phyloP scores from a whole-genome alignment of 1,140 invertebrate genomes.

The Trichogramma pretiosum region DNA sequence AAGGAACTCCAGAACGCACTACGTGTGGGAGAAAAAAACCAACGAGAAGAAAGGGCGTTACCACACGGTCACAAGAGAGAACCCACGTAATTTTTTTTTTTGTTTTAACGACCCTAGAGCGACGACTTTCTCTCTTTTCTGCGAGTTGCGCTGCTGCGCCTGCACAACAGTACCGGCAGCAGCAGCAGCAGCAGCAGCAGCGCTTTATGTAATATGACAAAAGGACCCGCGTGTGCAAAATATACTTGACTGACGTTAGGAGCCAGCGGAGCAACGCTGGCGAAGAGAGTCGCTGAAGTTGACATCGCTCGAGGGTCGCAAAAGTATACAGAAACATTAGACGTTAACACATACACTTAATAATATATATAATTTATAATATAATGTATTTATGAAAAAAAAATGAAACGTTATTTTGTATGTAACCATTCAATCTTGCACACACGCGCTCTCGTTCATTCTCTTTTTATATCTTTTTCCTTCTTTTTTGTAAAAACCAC shows the following conservation, averaged over 20 bases:
- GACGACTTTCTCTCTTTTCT: too few relatives aligned
- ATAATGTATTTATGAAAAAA: too few relatives aligned
- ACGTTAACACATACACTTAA: slow-evolving; percentile 43
- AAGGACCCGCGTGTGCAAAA: too few relatives aligned
- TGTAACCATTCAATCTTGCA: background rate
- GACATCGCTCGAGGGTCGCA: slow-evolving; percentile 13
- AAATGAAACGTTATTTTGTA: too few relatives aligned
- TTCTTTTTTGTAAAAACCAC: slow-evolving; percentile 33
- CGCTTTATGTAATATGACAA: too few relatives aligned
- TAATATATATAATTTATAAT: too few relatives aligned
- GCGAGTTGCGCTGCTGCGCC: background rate
- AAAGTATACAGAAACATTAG: slow-evolving; percentile 46
- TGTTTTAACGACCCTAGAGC: slow-evolving; percentile 15
- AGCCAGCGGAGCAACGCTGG: too few relatives aligned
- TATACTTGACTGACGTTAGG: too few relatives aligned
- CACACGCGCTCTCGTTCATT: background rate
- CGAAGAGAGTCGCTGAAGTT: slow-evolving; percentile 4
- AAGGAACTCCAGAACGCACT: slow-evolving; percentile 96
- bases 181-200: slow-evolving; percentile 15
- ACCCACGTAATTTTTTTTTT: slow-evolving; percentile 31
- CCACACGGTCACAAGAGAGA: slow-evolving; percentile 41
- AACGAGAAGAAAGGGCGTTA: slow-evolving; percentile 50
- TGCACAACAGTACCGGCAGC: slow-evolving; percentile 23
- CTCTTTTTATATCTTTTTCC: slow-evolving; percentile 21
- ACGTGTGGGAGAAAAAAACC: slow-evolving; percentile 54